Percentiles rank a stretch among this genome's conserved stretches.
phyloP scores from a whole-genome alignment of 2,888 invertebrate genomes.

The Nephrotoma flavescens region DNA sequence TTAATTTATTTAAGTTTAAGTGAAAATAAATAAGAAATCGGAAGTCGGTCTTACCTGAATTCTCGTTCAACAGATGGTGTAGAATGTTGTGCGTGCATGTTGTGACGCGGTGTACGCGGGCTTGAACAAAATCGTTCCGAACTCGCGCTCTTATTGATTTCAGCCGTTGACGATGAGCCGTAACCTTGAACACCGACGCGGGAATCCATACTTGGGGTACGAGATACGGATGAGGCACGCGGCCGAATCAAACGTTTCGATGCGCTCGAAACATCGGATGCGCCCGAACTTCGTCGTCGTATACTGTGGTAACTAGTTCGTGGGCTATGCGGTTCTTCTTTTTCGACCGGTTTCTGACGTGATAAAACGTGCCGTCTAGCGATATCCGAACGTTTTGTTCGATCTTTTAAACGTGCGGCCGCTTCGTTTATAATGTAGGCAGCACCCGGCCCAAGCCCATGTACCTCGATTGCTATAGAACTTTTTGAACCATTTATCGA shows the following conservation, averaged over 20 bases:
- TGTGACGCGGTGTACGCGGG: conserved; percentile 26
- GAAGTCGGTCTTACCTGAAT: conserved; percentile 21
- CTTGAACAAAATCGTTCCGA: conserved; percentile 26
- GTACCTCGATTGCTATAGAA: conserved; percentile 13
- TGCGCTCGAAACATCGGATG: conserved; percentile 29
- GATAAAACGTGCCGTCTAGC: conserved; percentile 59
- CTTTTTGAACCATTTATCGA: conserved; percentile 12
- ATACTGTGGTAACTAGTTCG: neutral
- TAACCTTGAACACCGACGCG: conserved; percentile 24
- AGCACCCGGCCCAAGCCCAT: conserved; percentile 8
- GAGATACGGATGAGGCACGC: conserved; percentile 24
- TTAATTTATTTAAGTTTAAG: neutral
- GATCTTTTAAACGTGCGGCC: conserved; percentile 42
- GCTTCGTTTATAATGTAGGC: conserved; percentile 28
- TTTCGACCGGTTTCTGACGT: conserved; percentile 61
- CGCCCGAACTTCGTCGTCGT: conserved; percentile 24
- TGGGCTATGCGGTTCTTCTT: conserved; percentile 35
- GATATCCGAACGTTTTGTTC: conserved; percentile 40
- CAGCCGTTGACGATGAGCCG: neutral
- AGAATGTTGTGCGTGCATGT: conserved; percentile 26
- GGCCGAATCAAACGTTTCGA: conserved; percentile 28
- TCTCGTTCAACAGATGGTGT: conserved; percentile 31
- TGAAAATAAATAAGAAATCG: neutral
- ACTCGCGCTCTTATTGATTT: conserved; percentile 23
- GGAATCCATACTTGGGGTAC: conserved; percentile 30